Conservation (phyloP, 2,113 vertebrate genomes). For the Myotis brandtii region DNA sequence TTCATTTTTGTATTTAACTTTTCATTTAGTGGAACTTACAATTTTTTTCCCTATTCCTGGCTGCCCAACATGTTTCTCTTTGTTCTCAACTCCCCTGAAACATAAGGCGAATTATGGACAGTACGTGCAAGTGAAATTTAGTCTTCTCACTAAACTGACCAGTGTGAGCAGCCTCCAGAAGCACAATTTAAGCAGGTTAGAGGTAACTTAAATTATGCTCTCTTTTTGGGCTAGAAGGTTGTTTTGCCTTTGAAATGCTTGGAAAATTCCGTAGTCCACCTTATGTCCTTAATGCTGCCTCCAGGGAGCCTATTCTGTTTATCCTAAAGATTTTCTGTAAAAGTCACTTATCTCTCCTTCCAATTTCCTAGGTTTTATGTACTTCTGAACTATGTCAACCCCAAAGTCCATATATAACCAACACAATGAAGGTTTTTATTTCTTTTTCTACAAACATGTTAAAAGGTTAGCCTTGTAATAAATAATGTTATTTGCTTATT, state of each 20-base stretch:
- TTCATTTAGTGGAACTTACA: not conserved
- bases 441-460: not conserved
- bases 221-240: not conserved
- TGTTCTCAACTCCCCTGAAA: not conserved
- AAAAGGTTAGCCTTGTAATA: not conserved
- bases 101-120: not conserved
- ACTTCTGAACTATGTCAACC: constrained; percentile 11
- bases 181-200: constrained; percentile 39
- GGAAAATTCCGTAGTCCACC: not conserved
- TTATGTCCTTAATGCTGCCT: not conserved
- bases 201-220: constrained; percentile 30
- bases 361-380: constrained; percentile 20
- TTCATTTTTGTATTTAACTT: constrained; percentile 7
- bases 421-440: not conserved
- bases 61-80: not conserved
- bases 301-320: constrained; percentile 1
- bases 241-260: constrained; percentile 4
- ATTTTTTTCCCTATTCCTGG: not conserved
- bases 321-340: constrained; percentile 5
- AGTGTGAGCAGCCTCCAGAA: not conserved
- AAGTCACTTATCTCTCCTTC: constrained; percentile 4
- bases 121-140: not conserved
- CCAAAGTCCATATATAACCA: not conserved
- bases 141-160: constrained; percentile 22
- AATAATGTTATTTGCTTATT: not conserved